These are phyloP conservation scores for Astyanax mexicanus DNA, from an alignment of 2,797 vertebrate genomes.

Conservation along the genomic window DNA sequence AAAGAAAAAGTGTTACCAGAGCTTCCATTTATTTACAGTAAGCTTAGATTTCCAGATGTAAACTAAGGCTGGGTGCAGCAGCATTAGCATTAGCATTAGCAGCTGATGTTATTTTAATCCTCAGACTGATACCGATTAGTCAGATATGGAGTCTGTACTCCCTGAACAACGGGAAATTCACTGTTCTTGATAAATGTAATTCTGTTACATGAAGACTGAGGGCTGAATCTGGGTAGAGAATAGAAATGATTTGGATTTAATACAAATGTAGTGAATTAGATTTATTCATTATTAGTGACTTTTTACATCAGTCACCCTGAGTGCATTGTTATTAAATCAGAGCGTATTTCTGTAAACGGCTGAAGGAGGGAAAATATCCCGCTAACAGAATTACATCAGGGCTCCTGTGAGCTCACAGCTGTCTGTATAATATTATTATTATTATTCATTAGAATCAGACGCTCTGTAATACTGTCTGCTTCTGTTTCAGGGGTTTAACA, in stretches of 20 bases:
- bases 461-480: not conserved
- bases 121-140: not conserved
- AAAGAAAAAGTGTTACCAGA: too few species aligned
- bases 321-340: constrained; percentile 2
- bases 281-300: not conserved
- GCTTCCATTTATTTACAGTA: too few species aligned
- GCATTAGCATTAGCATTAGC: too few species aligned
- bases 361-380: not conserved
- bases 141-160: not conserved
- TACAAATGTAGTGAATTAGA: not conserved
- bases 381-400: not conserved
- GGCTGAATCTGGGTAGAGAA: constrained; percentile 17
- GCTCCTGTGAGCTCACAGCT: constrained; percentile 2
- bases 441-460: constrained; percentile 5
- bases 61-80: too few species aligned
- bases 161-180: not conserved
- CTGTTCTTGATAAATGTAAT: not conserved
- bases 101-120: too few species aligned
- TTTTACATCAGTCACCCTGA: not conserved
- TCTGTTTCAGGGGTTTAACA: not conserved
- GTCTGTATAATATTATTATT: not conserved
- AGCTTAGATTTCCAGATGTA: too few species aligned
- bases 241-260: not conserved
- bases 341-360: not conserved
- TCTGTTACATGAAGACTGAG: too few species aligned